Evolutionary conservation across 2,888 invertebrate species (phyloP).

Genomic region (Lycocerus yunnanus): DNA sequence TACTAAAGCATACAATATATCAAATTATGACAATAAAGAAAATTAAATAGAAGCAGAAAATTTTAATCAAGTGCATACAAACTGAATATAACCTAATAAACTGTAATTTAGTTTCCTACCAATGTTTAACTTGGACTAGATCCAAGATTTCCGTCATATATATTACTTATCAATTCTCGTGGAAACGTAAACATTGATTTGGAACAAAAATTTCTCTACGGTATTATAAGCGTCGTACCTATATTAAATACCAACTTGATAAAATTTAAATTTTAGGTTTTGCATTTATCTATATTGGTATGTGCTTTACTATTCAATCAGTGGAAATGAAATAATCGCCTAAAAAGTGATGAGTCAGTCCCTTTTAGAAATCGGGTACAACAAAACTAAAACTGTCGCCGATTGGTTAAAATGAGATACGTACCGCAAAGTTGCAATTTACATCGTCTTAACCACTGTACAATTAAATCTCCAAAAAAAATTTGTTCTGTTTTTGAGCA

Average conservation of each 20-base stretch:
- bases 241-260: background rate
- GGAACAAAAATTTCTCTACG: background rate
- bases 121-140: constrained; percentile 12
- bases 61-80: background rate
- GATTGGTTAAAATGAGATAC: background rate
- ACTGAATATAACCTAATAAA: constrained; percentile 2
- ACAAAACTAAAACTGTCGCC: no score
- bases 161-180: constrained; percentile 4
- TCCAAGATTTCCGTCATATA: constrained; percentile 10
- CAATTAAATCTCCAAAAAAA: background rate
- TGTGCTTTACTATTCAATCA: no score
- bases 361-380: no score
- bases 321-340: no score
- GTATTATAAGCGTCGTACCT: background rate
- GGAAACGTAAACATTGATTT: constrained; percentile 3
- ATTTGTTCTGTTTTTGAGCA: background rate
- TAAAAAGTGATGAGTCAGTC: no score
- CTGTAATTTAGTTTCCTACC: constrained; percentile 2
- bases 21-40: background rate
- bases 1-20: background rate
- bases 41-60: background rate
- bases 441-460: background rate
- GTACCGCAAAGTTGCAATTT: no score
- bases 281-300: no score
- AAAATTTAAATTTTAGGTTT: no score